phyloP scores from a whole-genome alignment of 2,113 vertebrate species.

The Calidris pugnax region DNA sequence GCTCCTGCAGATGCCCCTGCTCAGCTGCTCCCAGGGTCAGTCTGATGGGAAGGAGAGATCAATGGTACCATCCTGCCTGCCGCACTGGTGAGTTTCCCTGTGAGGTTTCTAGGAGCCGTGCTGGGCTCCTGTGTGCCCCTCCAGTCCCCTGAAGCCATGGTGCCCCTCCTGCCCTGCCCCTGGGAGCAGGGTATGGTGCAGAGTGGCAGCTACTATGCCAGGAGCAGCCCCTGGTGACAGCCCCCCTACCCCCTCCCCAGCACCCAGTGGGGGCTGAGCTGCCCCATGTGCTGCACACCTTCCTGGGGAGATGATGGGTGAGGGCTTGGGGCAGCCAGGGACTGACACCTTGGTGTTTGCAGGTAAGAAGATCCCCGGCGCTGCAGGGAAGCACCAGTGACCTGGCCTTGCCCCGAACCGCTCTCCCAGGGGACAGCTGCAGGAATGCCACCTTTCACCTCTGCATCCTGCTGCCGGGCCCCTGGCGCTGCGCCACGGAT shows the following conservation, averaged over 20 bases:
- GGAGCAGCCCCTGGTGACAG: background rate
- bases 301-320: background rate
- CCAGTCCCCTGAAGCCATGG: fast-evolving
- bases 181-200: background rate
- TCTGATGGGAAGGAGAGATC: background rate
- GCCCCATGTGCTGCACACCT: background rate
- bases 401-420: background rate
- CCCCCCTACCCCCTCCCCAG: too few species aligned
- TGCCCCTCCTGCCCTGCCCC: background rate
- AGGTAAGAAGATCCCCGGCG: fast-evolving
- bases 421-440: background rate
- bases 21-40: background rate
- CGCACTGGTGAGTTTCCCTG: background rate
- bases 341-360: background rate
- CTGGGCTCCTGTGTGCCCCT: background rate
- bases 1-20: background rate
- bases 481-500: fast-evolving
- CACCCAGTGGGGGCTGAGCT: background rate
- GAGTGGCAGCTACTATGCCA: background rate
- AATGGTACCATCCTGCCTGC: fast-evolving
- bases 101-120: background rate
- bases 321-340: background rate
- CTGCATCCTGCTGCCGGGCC: background rate
- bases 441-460: background rate
- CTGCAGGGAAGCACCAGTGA: background rate